Evolutionary conservation across 2,113 vertebrate species (phyloP), one percentile per base, ranked within the genome.

Genomic region (Gymnobelideus leadbeateri): DNA sequence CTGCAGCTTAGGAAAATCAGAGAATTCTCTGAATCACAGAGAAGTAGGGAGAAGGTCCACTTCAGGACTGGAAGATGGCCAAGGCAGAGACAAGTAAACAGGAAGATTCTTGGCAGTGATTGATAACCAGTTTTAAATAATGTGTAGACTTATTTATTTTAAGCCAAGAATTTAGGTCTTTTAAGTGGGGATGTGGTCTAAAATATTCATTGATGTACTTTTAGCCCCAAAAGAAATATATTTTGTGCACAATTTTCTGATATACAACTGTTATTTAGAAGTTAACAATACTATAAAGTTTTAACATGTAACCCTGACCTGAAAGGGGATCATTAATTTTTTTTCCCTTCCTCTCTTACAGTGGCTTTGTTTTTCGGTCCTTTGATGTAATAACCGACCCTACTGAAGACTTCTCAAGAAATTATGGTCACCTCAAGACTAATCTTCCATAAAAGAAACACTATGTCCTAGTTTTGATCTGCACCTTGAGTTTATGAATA

Each of bases 321-420:
- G 90, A n/a, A 89, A 23, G 24, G 19, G 1, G 23, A 19, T 49
- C 51, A 52, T 25, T 92, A 47, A 93, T 47, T 94, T 93, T 93
- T 47, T 94, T 93, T 93, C 57, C 90, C 54, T 49, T 91, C 92
- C 46, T 97, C 54, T 0, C 89, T 51, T 91, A 23, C 14, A 99
- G 99, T 99, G 99, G 99, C 96, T 99, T 94, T 98, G 97, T 12
- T 98, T 99, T 89, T 98, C 98, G 31, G 96, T 98, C 68, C 98
- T 99, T 91, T 99, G 98, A 99, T 95, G 89, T 77, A 24, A 46
- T 4, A 28, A 46, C 28, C 51, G 3, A 1, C 24, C 54, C 95
- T 91, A 91, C 89, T 31, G 84, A 95, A 95, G 95, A 95, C 8
- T 31, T 57, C 54, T 91, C 55, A 6, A 16, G 68, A 93, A 90